Base-by-base conservation (phyloP, 2,797 vertebrate species). In the Sardinella longiceps region DNA sequence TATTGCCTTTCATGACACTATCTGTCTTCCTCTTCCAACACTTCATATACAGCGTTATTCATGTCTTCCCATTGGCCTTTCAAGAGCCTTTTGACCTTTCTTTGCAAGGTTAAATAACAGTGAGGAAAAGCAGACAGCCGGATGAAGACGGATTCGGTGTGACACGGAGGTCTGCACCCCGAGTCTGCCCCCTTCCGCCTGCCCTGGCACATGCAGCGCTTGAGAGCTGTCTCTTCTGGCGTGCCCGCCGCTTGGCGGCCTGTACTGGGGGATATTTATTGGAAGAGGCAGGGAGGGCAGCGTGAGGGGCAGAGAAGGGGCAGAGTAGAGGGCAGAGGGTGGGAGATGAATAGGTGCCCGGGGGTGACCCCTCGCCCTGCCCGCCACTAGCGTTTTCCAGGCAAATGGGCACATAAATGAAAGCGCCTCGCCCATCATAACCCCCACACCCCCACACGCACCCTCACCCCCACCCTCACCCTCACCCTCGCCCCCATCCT, bases 401-500 rank as follows among this genome's bases (percentile, higher is more conserved):
- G 60, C 60, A 66, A 66, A 66, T 66, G 60, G 60, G 33, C 25
- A 66, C 60, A 66, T 14, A 66, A 66, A 66, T 66, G 60, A 30
- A 66, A 66, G 60, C 60, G 25, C 60, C 5, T 33, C 28, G 1
- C n/a, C n/a, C 58, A 20, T 53, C 51, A 53, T 23, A 53, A 53
- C 56, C 23, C n/a, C n/a, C 23, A 10, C 56, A 20, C 1, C 50
- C 7, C 12, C 50, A 1, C 12, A 12, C 6, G 1, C 50, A n/a
- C 23, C n/a, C 4, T 6, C 20, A n/a, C 56, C 56, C 6, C 23
- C n/a, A 58, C 56, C 56, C 0, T n/a, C 51, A 2, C 23, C n/a
- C 58, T 11, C 58, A 9, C 10, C 28, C 10, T 28, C 25, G 12
- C 60, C 60, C 28, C 60, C 28, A 66, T 25, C 60, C 11, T 6